These are phyloP conservation scores for Coelinius sp. DNA, from an alignment of 2,888 invertebrate genomes.

Conservation along the genomic window DNA sequence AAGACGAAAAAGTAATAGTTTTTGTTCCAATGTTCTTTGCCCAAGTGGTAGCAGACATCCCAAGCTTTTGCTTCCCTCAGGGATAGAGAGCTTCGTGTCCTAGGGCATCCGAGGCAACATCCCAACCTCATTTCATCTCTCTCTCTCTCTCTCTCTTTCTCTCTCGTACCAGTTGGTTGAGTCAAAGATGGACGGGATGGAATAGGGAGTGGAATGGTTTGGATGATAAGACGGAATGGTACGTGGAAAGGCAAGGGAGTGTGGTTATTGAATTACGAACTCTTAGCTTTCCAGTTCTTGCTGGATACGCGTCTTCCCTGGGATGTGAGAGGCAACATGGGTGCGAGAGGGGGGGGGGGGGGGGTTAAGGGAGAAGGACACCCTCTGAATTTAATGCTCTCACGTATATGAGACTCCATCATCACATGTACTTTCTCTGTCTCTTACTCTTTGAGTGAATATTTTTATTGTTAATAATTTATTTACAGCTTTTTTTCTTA, in stretches of 20 bases:
- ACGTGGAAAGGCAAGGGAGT: conserved; percentile 56
- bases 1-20: conserved; percentile 3
- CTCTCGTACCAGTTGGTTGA: conserved; percentile 20
- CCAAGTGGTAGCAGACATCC: conserved; percentile 53
- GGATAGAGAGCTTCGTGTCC: conserved; percentile 43
- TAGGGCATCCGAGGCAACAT: conserved; percentile 21
- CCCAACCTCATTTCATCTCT: conserved; percentile 27
- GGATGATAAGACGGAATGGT: conserved; percentile 38
- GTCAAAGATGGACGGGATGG: conserved; percentile 27
- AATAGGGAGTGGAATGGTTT: conserved; percentile 34
- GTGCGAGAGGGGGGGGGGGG: not conserved
- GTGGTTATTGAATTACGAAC: conserved; percentile 69
- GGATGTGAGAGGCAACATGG: conserved; percentile 14
- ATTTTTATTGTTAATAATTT: too few relatives aligned
- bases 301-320: conserved; percentile 60
- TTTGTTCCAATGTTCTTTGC: conserved; percentile 1
- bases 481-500: too few relatives aligned
- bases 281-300: conserved; percentile 68
- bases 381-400: conserved; percentile 21
- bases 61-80: conserved; percentile 52
- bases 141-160: conserved; percentile 4
- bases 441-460: not conserved
- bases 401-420: conserved; percentile 12
- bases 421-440: conserved; percentile 6
- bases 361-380: conserved; percentile 9